Percentiles rank a stretch among this genome's conserved stretches.
These are phyloP conservation scores for Physella acuta DNA, from an alignment of 1,140 invertebrate genomes.

Conservation along the genomic window DNA sequence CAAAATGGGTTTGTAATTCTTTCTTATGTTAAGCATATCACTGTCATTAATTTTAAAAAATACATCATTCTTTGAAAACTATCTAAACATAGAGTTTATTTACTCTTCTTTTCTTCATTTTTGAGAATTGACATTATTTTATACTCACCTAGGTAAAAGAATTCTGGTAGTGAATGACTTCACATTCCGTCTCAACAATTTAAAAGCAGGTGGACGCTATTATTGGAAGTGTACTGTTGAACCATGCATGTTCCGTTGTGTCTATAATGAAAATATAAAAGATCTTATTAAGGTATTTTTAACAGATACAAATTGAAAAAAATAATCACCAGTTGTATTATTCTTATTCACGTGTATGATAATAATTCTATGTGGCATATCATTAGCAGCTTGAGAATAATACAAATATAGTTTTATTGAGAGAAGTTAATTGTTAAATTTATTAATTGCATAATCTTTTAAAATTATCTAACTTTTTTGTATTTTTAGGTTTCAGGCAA, in stretches of 20 bases:
- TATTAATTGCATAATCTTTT: too few species aligned
- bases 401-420: background rate
- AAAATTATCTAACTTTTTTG: too few species aligned
- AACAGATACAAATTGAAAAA: too few species aligned
- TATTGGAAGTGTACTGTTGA: conserved; percentile 23
- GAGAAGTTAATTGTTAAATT: too few species aligned
- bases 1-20: conserved; percentile 7
- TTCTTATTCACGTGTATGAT: too few species aligned
- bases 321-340: too few species aligned
- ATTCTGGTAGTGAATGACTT: conserved; percentile 22
- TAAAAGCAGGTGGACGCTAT: conserved; percentile 9
- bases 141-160: conserved; percentile 21
- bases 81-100: background rate
- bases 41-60: background rate
- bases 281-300: conserved; percentile 15
- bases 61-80: background rate
- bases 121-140: too few species aligned
- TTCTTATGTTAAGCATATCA: background rate
- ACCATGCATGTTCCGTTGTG: conserved; percentile 20
- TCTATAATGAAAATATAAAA: conserved; percentile 13
- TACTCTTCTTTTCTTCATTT: background rate
- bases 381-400: too few species aligned
- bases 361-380: too few species aligned
- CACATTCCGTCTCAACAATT: conserved; percentile 17
- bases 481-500: conserved; percentile 16